These are phyloP conservation scores for Dryobates pubescens DNA, from an alignment of 2,797 vertebrate genomes.

Conservation along the genomic window DNA sequence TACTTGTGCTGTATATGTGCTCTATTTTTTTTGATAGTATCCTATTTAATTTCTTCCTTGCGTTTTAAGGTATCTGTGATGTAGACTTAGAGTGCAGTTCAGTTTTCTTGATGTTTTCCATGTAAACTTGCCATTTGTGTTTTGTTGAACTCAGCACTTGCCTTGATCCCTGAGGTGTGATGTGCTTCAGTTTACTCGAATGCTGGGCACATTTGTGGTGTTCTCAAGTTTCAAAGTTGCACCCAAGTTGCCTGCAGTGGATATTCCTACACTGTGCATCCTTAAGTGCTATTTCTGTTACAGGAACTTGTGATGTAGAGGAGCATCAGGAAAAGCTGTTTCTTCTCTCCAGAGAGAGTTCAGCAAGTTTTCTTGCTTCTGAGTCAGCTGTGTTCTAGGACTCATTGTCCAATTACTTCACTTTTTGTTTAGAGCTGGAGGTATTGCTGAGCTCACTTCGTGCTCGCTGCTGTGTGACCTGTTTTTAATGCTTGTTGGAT, in stretches of 20 bases:
- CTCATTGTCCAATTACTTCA: not conserved
- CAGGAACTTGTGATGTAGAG: not conserved
- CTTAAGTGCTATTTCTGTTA: not conserved
- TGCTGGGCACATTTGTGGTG: not conserved
- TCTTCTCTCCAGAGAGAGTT: not conserved
- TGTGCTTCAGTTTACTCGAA: not conserved
- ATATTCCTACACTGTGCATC: not conserved
- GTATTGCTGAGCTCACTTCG: not conserved
- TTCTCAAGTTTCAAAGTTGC: not conserved
- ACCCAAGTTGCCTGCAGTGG: not conserved
- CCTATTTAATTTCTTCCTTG: not conserved
- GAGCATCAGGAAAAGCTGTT: not conserved
- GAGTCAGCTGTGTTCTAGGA: not conserved
- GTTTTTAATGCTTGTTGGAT: not conserved
- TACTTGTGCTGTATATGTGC: not conserved
- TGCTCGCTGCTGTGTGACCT: not conserved
- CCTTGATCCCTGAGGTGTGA: not conserved
- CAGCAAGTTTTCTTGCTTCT: not conserved
- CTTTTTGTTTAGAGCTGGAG: not conserved
- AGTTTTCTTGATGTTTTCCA: not conserved
- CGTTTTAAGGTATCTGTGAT: not conserved
- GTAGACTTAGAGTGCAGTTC: not conserved
- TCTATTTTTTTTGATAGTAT: not conserved
- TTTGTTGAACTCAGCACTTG: not conserved
- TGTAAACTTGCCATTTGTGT: not conserved